Evolutionary conservation across 1,140 invertebrate species (phyloP).

Genomic region (Drosophila hydei): DNA sequence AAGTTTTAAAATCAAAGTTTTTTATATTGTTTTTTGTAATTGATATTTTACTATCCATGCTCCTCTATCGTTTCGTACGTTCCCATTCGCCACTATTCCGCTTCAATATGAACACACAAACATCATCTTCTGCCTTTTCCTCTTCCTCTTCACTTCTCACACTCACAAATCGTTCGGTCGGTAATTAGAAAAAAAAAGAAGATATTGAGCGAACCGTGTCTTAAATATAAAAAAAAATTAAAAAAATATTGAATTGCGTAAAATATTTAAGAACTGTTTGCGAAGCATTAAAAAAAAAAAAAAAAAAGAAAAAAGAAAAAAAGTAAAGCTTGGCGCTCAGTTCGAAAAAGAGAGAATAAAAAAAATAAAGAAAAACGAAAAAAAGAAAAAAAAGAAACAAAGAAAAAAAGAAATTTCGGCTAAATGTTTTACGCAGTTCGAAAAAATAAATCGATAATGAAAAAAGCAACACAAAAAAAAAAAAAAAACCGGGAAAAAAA

Average conservation of each 20-base stretch:
- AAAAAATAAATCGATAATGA: conserved; percentile 15
- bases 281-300: neutral
- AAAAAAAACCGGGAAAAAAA: conserved; percentile 28
- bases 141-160: neutral
- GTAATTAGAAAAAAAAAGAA: neutral
- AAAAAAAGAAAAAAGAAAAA: neutral
- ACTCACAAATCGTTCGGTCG: no score
- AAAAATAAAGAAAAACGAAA: neutral
- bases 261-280: conserved; percentile 19
- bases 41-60: no score
- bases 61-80: no score
- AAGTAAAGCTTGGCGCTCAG: conserved; percentile 14
- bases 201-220: neutral
- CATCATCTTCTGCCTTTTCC: neutral
- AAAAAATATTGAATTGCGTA: conserved; percentile 24
- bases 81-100: neutral
- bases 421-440: conserved; percentile 57
- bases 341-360: conserved; percentile 20
- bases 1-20: neutral
- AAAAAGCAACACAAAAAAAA: conserved; percentile 4
- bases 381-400: neutral
- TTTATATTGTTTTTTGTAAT: neutral
- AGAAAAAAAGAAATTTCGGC: conserved; percentile 9
- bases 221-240: conserved; percentile 4
- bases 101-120: neutral